Percentiles rank a stretch among this genome's conserved stretches.
Conservation (phyloP, 2,797 vertebrate genomes). For the Moxostoma hubbsi region DNA sequence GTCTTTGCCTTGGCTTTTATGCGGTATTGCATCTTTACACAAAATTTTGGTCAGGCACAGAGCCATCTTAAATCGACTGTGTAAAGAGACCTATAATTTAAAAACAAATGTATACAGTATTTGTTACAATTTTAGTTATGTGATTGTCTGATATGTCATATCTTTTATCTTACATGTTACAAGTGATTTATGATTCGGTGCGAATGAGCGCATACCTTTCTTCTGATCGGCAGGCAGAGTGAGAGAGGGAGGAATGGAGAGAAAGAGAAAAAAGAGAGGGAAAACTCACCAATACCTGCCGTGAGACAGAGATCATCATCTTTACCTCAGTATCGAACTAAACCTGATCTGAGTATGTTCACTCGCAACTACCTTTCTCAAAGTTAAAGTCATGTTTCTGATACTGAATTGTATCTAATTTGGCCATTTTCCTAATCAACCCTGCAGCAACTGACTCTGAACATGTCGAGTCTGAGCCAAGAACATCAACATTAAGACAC, state of each 20-base stretch:
- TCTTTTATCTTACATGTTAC: too few species aligned
- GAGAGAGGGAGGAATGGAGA: conserved; percentile 14
- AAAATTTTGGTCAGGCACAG: too few species aligned
- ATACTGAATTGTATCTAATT: background rate
- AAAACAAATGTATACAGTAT: too few species aligned
- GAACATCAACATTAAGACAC: conserved; percentile 58
- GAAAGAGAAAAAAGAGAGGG: conserved; percentile 10
- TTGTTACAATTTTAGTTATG: too few species aligned
- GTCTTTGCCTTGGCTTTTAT: too few species aligned
- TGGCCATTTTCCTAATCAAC: background rate
- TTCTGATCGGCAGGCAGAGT: conserved; percentile 20
- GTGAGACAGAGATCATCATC: conserved; percentile 62
- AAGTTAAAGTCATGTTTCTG: too few species aligned
- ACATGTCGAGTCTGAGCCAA: background rate
- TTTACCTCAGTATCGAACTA: conserved; percentile 56
- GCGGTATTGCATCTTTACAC: too few species aligned
- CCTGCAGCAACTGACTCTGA: conserved; percentile 58
- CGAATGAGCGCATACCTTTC: background rate
- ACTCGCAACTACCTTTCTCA: background rate
- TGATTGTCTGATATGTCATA: too few species aligned
- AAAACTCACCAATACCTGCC: background rate
- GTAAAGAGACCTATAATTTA: background rate
- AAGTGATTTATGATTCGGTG: too few species aligned
- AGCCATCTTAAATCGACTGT: too few species aligned
- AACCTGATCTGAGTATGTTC: conserved; percentile 72